Evolutionary conservation across 2,113 vertebrate genomes (phyloP).

Genomic region (Nannobrachium achirus): DNA sequence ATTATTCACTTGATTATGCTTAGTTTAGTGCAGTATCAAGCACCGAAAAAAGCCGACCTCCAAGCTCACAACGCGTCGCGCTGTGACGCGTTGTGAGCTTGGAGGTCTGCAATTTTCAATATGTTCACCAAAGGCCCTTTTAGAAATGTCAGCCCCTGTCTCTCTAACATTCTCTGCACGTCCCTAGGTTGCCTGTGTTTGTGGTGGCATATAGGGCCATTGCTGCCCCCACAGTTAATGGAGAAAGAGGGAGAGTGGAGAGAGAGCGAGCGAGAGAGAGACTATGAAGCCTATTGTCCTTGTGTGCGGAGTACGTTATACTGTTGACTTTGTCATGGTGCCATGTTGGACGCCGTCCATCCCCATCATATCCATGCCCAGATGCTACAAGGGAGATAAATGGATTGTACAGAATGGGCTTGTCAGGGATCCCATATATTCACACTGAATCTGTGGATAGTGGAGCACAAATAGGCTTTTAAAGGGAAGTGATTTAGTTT

Average conservation of each 20-base stretch:
- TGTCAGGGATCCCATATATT: slow-evolving; percentile 68
- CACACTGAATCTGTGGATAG: slow-evolving; percentile 62
- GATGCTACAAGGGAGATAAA: slow-evolving; percentile 74
- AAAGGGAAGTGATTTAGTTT: slow-evolving; percentile 61
- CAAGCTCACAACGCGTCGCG: too few species aligned
- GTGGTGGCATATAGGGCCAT: slow-evolving; percentile 40
- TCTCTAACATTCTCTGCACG: too few species aligned
- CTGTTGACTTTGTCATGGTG: slow-evolving; percentile 73
- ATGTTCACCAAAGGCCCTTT: too few species aligned
- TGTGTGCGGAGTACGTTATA: slow-evolving; percentile 49
- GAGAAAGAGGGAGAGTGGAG: slow-evolving; percentile 27
- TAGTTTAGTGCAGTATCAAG: too few species aligned
- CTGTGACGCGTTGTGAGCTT: too few species aligned
- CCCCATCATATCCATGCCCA: slow-evolving; percentile 68
- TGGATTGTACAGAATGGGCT: slow-evolving; percentile 69
- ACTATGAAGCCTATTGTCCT: slow-evolving; percentile 51
- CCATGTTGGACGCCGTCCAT: slow-evolving; percentile 72
- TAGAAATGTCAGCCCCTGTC: too few species aligned
- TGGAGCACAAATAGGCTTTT: slow-evolving; percentile 68
- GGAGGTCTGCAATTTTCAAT: too few species aligned
- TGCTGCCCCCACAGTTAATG: slow-evolving; percentile 41
- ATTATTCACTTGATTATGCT: too few species aligned
- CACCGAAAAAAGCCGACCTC: too few species aligned
- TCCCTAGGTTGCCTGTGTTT: slow-evolving; percentile 45
- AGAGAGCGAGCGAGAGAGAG: slow-evolving; percentile 20